Evolutionary conservation across 2,888 invertebrate genomes (phyloP), one percentile per base, ranked within the genome.

Genomic region (Sphaeridia pumilis): DNA sequence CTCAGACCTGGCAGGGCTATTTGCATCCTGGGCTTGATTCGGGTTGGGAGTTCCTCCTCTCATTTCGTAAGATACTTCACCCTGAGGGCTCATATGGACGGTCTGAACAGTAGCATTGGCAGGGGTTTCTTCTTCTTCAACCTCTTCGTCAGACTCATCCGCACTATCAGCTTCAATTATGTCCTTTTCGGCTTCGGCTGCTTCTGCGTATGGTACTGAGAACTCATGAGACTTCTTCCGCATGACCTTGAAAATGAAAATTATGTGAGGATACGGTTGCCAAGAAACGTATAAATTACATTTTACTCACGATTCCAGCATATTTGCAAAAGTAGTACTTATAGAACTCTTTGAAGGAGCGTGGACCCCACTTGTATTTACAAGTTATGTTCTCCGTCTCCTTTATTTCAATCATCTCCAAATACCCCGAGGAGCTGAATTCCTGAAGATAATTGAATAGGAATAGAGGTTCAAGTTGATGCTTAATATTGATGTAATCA

Each of bases 351-450:
- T 55, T 54, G 1, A 62, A 50, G 4, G 64, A 50, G 49, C 64
- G 38, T 1, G 50, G 49, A n/a, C 64, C 64, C 64, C 64, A 64
- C 2, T 55, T 51, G 36, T 64, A 64, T 24, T 20, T 27, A 17
- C 55, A 54, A 14, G 46, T 38, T 10, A 47, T 49, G 3, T 21
- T 26, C 7, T 59, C 59, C 12, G 44, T 20, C 2, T 60, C 61
- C 38, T 57, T 52, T n/a, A 25, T 47, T 34, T 58, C 53, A 17
- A 59, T 58, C 20, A 54, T 43, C 20, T 48, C 51, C 14, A 64
- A 49, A 50, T 61, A 64, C 41, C 55, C 35, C 2, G 58, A 21
- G 1, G 43, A 46, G 4, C 61, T 60, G 31, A 55, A 61, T 49
- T 64, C 61, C 59, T 63, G 28, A 1, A 47, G 24, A 42, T n/a